phyloP scores from a whole-genome alignment of 2,797 vertebrate genomes.

The Urocyon cinereoargenteus region DNA sequence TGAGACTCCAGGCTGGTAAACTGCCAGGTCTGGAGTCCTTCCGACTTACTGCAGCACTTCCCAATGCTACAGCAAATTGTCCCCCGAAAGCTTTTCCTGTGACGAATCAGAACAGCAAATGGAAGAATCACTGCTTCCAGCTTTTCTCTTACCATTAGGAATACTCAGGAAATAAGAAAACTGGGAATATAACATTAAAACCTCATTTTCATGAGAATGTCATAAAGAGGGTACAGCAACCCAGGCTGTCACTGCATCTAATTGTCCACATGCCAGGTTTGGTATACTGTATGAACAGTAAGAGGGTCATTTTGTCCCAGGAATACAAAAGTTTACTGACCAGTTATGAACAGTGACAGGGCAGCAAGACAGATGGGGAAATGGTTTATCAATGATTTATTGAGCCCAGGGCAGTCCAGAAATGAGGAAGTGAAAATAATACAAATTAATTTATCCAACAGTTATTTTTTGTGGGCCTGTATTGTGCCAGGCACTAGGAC shows the following conservation, averaged over 20 bases:
- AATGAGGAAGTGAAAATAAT: slow-evolving; percentile 10
- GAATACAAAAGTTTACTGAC: neutral
- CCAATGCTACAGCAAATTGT: neutral
- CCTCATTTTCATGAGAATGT: slow-evolving; percentile 51
- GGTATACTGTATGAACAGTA: neutral
- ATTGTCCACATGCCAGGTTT: neutral
- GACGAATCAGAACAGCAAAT: neutral
- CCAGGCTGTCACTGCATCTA: neutral
- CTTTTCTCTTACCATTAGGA: slow-evolving; percentile 50
- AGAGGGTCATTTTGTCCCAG: slow-evolving; percentile 5
- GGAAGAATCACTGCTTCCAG: neutral
- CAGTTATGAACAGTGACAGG: neutral
- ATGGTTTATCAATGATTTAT: neutral
- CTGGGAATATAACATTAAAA: neutral
- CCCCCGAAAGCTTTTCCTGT: slow-evolving; percentile 15
- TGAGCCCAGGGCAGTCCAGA: neutral
- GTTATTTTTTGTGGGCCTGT: neutral
- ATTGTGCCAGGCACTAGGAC: neutral
- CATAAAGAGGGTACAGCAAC: neutral
- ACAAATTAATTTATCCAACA: neutral
- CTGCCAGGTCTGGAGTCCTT: neutral
- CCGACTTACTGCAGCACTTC: neutral
- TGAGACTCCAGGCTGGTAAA: slow-evolving; percentile 43
- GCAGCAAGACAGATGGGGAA: neutral
- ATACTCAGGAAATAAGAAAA: slow-evolving; percentile 63